Evolutionary conservation across 2,113 vertebrate species (phyloP), one percentile per base, ranked within the genome.

Genomic region (Anseranas semipalmata): DNA sequence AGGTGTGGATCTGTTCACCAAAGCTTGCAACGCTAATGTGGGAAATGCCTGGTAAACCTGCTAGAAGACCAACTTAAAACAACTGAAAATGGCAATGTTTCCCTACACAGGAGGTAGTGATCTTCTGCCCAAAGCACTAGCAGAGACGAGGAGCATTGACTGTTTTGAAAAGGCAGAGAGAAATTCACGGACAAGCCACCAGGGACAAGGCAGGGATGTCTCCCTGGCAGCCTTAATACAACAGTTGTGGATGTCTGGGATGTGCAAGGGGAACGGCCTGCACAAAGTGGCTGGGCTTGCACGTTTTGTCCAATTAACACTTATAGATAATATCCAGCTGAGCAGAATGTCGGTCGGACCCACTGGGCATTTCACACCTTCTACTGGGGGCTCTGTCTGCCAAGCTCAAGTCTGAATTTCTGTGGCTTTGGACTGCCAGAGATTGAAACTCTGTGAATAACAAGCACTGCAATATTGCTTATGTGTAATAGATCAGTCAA

Each of bases 261-360:
- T 25, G 59, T 4, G 1, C 33, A 9, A 21, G 19, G n/a, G 48
- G 18, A 80, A 33, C 3, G 33, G 7, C 10, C 58, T 65, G 43
- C 4, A 45, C 45, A 15, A 37, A 30, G 25, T 12, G 45, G 15
- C 75, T 37, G 84, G 32, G 1, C 52, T 41, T 15, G 15, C 13
- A 4, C 0, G 0, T 41, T 52, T 22, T 73, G 33, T 35, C 30
- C 25, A 2, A 59, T 28, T 22, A 27, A 24, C 3, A 0, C 21
- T 58, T 86, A 46, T 46, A 56, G 7, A 33, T 5, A 30, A 3
- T 32, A 5, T 21, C 52, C 43, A 33, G 28, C 17, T 1, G 7
- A 74, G 37, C 6, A 18, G 25, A 66, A 21, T 17, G 1, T 35
- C 53, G 55, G 21, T 19, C 60, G 56, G 55, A 20, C 56, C 39